These are phyloP conservation scores for Euschistus heros DNA, from an alignment of 1,140 invertebrate genomes.

Conservation along the genomic window DNA sequence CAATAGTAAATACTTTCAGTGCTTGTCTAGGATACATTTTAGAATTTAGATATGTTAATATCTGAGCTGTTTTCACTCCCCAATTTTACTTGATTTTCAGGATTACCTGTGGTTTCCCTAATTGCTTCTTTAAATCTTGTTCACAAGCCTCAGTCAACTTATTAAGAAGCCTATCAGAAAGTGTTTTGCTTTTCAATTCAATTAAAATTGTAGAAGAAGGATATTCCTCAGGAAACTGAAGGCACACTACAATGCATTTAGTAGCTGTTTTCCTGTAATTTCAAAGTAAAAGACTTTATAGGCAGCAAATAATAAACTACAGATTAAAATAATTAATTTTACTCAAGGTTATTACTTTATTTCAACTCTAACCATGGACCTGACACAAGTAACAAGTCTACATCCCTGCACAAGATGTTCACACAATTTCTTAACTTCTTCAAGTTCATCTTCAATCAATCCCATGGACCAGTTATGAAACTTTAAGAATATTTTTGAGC, in stretches of 20 bases:
- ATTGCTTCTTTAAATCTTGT: slow-evolving; percentile 47
- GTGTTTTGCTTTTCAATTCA: slow-evolving; percentile 62
- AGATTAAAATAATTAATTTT: background rate
- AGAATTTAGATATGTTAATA: background rate
- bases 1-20: background rate
- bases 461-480: slow-evolving; percentile 39
- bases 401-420: slow-evolving; percentile 48
- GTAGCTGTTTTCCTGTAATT: slow-evolving; percentile 44
- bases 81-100: background rate
- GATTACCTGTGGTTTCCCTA: slow-evolving; percentile 47
- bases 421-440: slow-evolving; percentile 50
- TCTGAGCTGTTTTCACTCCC: too few relatives aligned
- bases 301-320: too few relatives aligned
- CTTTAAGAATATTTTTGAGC: background rate
- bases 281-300: slow-evolving; percentile 13
- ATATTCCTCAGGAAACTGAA: slow-evolving; percentile 56
- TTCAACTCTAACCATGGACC: slow-evolving; percentile 51
- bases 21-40: background rate
- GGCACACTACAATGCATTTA: slow-evolving; percentile 50
- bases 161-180: slow-evolving; percentile 51
- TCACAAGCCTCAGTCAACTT: slow-evolving; percentile 53
- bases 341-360: slow-evolving; percentile 42
- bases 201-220: slow-evolving; percentile 40
- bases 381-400: slow-evolving; percentile 54
- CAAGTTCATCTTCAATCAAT: slow-evolving; percentile 51